A percentile compares a stretch with the other conserved stretches of the same genome.
Evolutionary conservation across 1,140 invertebrate species (phyloP).

Genomic region (Magallana angulata): DNA sequence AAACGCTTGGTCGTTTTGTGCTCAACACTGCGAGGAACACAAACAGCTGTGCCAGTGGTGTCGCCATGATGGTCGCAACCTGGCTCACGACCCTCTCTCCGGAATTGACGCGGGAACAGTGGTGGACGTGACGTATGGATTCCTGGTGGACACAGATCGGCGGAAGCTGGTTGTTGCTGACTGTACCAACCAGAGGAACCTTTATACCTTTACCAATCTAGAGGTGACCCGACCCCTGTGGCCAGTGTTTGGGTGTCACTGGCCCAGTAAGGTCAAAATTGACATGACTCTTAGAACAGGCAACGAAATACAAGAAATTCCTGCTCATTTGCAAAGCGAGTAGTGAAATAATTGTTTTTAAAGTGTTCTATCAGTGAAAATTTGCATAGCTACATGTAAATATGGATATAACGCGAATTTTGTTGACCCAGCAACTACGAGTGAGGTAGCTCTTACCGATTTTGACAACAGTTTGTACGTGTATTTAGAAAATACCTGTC

Average conservation of each 20-base stretch:
- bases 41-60: conserved; percentile 61
- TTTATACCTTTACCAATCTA: conserved; percentile 58
- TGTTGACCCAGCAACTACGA: no score
- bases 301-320: conserved; percentile 49
- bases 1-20: conserved; percentile 64
- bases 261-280: conserved; percentile 65
- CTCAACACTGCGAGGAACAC: conserved; percentile 64
- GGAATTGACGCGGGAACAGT: conserved; percentile 49
- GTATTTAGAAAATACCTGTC: no score
- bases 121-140: conserved; percentile 54
- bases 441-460: no score
- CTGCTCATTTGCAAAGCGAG: neutral
- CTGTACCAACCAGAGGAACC: conserved; percentile 49
- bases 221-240: conserved; percentile 54
- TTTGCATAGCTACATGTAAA: no score
- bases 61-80: conserved; percentile 60
- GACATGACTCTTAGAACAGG: conserved; percentile 59
- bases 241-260: conserved; percentile 66
- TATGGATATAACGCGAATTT: no score
- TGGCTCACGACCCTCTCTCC: conserved; percentile 53
- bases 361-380: no score
- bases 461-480: no score
- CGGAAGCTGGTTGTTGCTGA: conserved; percentile 56
- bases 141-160: conserved; percentile 59
- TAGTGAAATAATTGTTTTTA: neutral